A percentile compares a stretch with the other conserved stretches of the same genome.
phyloP scores from a whole-genome alignment of 1,140 invertebrate species.

The Macrocentrus cingulum region DNA sequence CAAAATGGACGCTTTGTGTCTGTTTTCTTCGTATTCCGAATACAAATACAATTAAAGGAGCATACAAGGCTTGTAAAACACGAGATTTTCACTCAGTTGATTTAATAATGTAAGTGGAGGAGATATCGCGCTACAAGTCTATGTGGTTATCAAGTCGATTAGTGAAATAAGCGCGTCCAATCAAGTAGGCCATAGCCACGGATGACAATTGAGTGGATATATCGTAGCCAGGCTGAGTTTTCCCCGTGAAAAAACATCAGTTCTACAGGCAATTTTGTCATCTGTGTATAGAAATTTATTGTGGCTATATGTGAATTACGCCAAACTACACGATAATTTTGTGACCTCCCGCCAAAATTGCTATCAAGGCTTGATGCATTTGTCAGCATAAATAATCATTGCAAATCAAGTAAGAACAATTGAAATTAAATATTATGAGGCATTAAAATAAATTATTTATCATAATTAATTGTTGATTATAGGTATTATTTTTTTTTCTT shows the following conservation, averaged over 20 bases:
- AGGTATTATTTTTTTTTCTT: not conserved
- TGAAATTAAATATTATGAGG: slow-evolving; percentile 10
- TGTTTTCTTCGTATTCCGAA: slow-evolving; percentile 55
- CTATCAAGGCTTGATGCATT: not conserved
- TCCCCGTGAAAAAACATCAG: not conserved
- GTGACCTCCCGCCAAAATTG: slow-evolving; percentile 25
- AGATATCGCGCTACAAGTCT: slow-evolving; percentile 27
- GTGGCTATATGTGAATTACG: not conserved
- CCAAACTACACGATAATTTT: not conserved
- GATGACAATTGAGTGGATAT: slow-evolving; percentile 45
- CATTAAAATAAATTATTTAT: too few relatives aligned
- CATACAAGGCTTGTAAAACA: not conserved
- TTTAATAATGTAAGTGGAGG: slow-evolving; percentile 37
- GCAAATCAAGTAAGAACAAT: slow-evolving; percentile 16
- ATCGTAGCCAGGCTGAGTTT: slow-evolving; percentile 2
- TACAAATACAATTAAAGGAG: slow-evolving; percentile 49
- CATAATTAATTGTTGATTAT: not conserved
- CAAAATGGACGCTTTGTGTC: slow-evolving; percentile 61
- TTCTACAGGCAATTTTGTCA: not conserved
- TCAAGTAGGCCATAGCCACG: slow-evolving; percentile 55
- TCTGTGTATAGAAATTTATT: not conserved
- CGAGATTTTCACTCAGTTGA: slow-evolving; percentile 38
- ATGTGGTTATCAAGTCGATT: slow-evolving; percentile 26
- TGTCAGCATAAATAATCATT: slow-evolving; percentile 10
- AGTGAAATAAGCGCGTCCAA: slow-evolving; percentile 40